Evolutionary conservation across 1,140 invertebrate genomes (phyloP).

Genomic region (Chrysomallon squamiferum): DNA sequence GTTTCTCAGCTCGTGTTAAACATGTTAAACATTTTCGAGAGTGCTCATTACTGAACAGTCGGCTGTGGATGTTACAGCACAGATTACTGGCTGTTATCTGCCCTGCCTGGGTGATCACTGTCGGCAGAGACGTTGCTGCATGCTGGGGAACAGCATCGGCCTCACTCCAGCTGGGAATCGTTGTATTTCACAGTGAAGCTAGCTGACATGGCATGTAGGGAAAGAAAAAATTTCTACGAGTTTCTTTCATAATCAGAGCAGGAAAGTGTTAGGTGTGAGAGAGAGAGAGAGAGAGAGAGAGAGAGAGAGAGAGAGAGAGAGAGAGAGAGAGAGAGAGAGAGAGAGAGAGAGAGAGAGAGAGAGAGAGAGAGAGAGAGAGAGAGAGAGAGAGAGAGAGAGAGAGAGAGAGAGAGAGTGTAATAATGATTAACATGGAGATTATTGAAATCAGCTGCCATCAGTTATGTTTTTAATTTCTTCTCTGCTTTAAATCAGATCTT

Average conservation of each 20-base stretch:
- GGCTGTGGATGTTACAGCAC: too few species aligned
- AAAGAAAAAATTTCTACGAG: not conserved
- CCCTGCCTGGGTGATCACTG: not conserved
- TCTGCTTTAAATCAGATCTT: too few species aligned
- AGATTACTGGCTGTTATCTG: too few species aligned
- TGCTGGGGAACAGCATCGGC: too few species aligned
- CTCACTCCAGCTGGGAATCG: not conserved
- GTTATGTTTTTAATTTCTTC: too few species aligned
- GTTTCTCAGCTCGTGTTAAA: too few species aligned
- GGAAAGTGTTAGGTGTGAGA: not conserved
- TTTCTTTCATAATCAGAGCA: not conserved
- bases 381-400: not conserved
- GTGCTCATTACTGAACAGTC: too few species aligned
- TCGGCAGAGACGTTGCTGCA: not conserved
- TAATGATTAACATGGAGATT: not conserved
- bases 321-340: not conserved
- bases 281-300: not conserved
- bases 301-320: not conserved
- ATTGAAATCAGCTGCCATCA: not conserved
- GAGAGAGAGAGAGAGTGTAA: not conserved
- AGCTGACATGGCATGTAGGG: not conserved
- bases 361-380: not conserved
- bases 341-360: not conserved
- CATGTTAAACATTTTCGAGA: too few species aligned
- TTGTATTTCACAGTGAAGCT: not conserved